Base-by-base conservation (phyloP, 1,140 invertebrate genomes). In the Bathynomus jamesi region DNA sequence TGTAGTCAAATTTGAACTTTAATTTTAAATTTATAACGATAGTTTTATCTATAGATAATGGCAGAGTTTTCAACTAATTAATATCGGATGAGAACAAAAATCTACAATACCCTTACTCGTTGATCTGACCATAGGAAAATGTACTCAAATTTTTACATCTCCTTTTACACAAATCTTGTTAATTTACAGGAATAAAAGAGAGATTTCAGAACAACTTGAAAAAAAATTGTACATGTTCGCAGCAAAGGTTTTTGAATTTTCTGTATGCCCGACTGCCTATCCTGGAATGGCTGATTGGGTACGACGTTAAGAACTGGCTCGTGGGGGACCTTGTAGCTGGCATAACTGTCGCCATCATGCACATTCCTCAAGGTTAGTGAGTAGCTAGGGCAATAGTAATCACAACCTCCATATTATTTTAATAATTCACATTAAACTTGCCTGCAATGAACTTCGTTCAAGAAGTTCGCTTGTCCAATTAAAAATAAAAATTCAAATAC, bases 261-360 rank as follows among this genome's bases (percentile, higher is more conserved):
- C 17, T 71, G 1, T n/a, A 46, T 28, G 40, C 21, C 24, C 29
- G 69, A 28, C 30, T 78, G 10, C 78, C 78, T 11, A 78, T 77
- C 67, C 70, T 75, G 8, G 53, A 64, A 4, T 78, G 76, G 78
- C 62, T 78, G 32, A 73, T 73, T 8, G 21, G 30, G 13, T 78
- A 78, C 69, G 53, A 53, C 53, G 24, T 69, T 17, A 46, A 40
- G 32, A 40, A 64, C 17, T 69, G 63, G 11, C 71, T 78, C 4
- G 17, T 78, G 0, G 73, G 71, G 2, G 78, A 78, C 63, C 17
- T 71, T 60, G 62, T 83, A 24, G 79, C 84, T 1, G 94, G 94
- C 3, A 84, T 93, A 61, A 96, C 93, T 0, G 90, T 94, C 5
- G 91, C 91, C n/a, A 89, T 95, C 72, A 92, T 96, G 89, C 93